Conservation (phyloP, 1,140 invertebrate species). For the Drosophila subobscura region DNA sequence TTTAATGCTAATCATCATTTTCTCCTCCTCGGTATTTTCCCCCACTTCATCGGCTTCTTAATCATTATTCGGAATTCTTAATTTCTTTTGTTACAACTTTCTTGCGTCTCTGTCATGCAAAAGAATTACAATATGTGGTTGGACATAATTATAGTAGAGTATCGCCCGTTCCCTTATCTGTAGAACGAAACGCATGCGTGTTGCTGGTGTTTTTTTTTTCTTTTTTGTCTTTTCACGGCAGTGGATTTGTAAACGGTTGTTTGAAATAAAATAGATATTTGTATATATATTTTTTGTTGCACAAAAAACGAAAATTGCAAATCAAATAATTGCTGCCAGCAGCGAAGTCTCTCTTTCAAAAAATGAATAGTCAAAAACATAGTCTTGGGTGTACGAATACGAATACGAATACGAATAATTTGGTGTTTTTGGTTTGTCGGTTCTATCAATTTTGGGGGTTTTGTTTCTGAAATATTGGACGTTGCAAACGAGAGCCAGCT, state of each 20-base stretch:
- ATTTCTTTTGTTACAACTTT: conserved; percentile 37
- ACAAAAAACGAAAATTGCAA: conserved; percentile 5
- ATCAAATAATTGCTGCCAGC: conserved; percentile 62
- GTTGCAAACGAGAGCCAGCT: conserved; percentile 73
- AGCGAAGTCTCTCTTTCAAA: conserved; percentile 46
- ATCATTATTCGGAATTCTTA: conserved; percentile 32
- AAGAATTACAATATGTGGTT: conserved; percentile 29
- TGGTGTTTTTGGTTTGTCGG: conserved; percentile 11
- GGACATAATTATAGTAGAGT: conserved; percentile 17
- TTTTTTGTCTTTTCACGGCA: conserved; percentile 51
- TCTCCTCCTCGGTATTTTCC: not conserved
- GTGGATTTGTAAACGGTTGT: conserved; percentile 68
- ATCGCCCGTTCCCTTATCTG: not conserved
- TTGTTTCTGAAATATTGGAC: conserved; percentile 25
- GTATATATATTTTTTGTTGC: conserved; percentile 15
- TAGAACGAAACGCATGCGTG: conserved; percentile 44
- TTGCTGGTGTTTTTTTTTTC: conserved; percentile 29
- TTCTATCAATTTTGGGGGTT: not conserved
- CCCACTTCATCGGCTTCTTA: conserved; percentile 14
- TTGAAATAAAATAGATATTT: conserved; percentile 49
- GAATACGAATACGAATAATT: conserved; percentile 10
- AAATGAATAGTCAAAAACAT: conserved; percentile 46
- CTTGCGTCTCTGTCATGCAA: conserved; percentile 15
- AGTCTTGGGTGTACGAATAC: no score
- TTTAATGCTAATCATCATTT: conserved; percentile 42